Base-by-base conservation (phyloP, 2,113 vertebrate genomes). In the Vulpes ferrilata region DNA sequence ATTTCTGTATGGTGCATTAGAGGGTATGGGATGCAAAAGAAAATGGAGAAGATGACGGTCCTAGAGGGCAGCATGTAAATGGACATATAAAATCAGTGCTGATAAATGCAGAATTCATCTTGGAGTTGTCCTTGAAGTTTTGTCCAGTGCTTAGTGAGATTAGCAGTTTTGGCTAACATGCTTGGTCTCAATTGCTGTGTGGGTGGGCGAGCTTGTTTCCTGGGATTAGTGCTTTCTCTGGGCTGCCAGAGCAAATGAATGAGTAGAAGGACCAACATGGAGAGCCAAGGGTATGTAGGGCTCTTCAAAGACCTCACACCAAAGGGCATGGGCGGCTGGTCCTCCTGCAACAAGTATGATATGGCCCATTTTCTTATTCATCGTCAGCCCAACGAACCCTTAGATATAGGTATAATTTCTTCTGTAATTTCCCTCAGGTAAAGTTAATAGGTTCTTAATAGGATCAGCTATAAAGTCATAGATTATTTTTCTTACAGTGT, bases 91-190 rank as follows among this genome's bases (percentile, higher is more conserved):
- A 30, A 10, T 20, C 13, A 7, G 11, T 10, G 57, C 64, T 80
- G 59, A 48, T 35, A 13, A 11, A 0, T 43, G 90, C 9, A 19
- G 3, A 17, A 1, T 7, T 80, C 22, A 7, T 5, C 8, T 11
- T 55, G 51, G 79, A 55, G 71, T 25, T 3, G 9, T 53, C 55
- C 20, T 22, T 4, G 4, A 17, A 35, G 67, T 51, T 79, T 30
- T n/a, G 62, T 43, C 60, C 64, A 16, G 15, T 2, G 35, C 60
- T 19, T 5, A 2, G 32, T 9, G 73, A 84, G 82, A 32, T 23
- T 7, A 69, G 80, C 5, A 0, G 3, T 19, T 8, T 43, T 35
- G 93, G 60, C 43, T 13, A 3, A 7, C 12, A 3, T 0, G 19
- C 73, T 25, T 90, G 90, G 59, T 38, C 30, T 74, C 60, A 4